Conservation (phyloP, 2,113 vertebrate genomes). For the Myrmecobius fasciatus region DNA sequence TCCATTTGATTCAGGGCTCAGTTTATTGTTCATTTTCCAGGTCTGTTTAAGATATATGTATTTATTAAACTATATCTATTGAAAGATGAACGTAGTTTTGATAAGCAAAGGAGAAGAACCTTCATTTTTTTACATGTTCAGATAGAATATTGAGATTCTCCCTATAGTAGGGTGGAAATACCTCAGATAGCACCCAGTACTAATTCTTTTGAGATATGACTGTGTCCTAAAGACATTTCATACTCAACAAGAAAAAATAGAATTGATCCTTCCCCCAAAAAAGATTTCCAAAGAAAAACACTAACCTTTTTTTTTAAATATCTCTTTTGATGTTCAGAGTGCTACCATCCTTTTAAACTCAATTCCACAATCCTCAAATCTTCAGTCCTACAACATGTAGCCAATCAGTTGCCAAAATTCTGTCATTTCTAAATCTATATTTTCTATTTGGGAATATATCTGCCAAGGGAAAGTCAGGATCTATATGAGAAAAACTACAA, state of each 20-base stretch:
- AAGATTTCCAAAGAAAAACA: not conserved
- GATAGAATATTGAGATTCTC: not conserved
- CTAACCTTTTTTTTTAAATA: not conserved
- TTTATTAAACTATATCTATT: not conserved
- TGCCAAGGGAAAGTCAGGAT: too few species aligned
- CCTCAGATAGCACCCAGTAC: not conserved
- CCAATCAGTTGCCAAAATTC: not conserved
- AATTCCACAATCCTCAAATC: not conserved
- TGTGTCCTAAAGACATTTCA: conserved; percentile 53
- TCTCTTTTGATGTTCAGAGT: not conserved
- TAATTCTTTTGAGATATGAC: conserved; percentile 41
- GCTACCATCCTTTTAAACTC: not conserved
- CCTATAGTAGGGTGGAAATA: not conserved
- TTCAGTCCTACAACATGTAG: not conserved
- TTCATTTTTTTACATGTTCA: not conserved
- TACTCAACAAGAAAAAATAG: not conserved
- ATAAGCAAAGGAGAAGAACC: not conserved
- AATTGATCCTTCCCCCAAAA: not conserved
- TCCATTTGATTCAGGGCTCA: not conserved
- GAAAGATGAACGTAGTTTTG: not conserved
- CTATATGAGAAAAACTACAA: too few species aligned
- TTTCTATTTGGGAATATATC: too few species aligned
- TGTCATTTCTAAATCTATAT: not conserved
- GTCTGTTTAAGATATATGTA: not conserved
- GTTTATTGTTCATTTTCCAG: not conserved